Conservation (phyloP, 2,888 invertebrate species). For the Monoplex corrugatus region DNA sequence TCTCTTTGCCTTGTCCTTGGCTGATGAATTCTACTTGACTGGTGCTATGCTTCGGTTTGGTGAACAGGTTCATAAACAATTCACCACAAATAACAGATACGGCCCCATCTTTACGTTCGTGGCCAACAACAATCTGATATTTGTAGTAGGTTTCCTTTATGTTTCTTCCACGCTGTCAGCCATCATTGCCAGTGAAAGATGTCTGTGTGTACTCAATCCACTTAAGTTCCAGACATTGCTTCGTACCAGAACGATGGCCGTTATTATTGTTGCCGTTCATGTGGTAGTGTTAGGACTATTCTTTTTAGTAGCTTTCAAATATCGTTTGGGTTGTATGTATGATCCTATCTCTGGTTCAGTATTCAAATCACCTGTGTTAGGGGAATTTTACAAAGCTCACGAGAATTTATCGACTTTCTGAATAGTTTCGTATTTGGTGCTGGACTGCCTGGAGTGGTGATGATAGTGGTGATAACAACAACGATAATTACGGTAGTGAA, state of each 20-base stretch:
- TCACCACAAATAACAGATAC: background rate
- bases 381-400: background rate
- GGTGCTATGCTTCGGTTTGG: background rate
- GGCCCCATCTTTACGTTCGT: background rate
- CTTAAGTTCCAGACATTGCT: background rate
- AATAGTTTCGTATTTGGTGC: background rate
- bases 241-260: background rate
- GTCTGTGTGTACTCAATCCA: background rate
- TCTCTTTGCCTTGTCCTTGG: slow-evolving; percentile 21
- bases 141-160: background rate
- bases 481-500: background rate
- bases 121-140: background rate
- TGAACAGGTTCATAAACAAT: background rate
- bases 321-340: background rate
- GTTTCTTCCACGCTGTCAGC: background rate
- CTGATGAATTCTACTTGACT: background rate
- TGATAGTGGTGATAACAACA: background rate
- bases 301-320: background rate
- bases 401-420: background rate
- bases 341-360: background rate
- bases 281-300: background rate
- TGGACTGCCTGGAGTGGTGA: background rate
- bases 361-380: background rate
- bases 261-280: background rate
- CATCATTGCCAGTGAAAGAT: slow-evolving; percentile 12